Percentiles rank a stretch among this genome's conserved stretches.
Conservation (phyloP, 2,113 vertebrate genomes). For the Gopherus evgoodei region DNA sequence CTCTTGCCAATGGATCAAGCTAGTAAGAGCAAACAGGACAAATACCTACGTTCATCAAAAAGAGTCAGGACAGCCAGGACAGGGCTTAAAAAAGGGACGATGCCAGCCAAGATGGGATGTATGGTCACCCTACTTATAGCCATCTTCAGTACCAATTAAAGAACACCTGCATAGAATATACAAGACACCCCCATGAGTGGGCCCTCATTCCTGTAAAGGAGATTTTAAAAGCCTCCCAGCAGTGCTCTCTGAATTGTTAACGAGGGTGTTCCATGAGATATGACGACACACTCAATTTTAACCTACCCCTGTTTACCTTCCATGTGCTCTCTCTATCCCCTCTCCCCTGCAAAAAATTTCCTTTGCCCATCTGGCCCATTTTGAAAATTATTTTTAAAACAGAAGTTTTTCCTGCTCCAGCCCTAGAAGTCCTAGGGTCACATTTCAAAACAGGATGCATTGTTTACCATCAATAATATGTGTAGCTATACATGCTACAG, state of each 20-base stretch:
- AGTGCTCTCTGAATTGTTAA: neutral
- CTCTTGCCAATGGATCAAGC: too few species aligned
- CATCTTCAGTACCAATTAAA: neutral
- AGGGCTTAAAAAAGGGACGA: too few species aligned
- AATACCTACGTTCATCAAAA: too few species aligned
- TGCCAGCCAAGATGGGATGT: too few species aligned
- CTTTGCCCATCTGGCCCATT: neutral
- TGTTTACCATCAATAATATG: neutral
- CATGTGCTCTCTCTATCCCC: neutral
- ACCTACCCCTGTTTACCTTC: neutral
- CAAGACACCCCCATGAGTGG: slow-evolving; percentile 32
- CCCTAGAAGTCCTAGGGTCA: neutral
- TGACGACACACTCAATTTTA: slow-evolving; percentile 1
- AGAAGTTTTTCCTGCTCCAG: neutral
- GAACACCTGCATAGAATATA: neutral
- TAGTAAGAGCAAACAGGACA: too few species aligned
- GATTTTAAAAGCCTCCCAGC: neutral
- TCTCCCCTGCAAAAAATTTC: fast-evolving
- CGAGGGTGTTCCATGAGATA: too few species aligned
- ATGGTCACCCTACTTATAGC: neutral
- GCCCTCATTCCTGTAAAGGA: neutral
- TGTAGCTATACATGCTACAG: neutral
- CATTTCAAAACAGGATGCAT: neutral
- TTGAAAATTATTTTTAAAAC: neutral
- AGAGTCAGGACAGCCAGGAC: too few species aligned